Conservation (phyloP, 2,888 invertebrate species). For the Lochmaea crataegi region DNA sequence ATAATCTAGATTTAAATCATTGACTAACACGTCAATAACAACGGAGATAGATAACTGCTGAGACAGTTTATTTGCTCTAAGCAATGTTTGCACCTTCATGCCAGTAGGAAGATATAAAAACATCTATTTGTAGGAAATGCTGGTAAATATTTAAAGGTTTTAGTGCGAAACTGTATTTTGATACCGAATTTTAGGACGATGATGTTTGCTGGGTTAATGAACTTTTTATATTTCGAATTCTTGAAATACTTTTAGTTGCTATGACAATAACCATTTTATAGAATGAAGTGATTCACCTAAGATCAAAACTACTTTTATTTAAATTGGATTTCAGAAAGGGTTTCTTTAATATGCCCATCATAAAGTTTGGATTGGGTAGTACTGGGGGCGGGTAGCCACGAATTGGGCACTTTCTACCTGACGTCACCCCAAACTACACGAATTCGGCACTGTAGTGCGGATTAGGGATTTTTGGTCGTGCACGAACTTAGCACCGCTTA, state of each 20-base stretch:
- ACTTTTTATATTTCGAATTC: slow-evolving; percentile 8
- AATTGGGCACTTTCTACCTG: no score
- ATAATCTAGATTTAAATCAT: slow-evolving; percentile 8
- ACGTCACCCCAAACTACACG: no score
- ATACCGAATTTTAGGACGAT: neutral
- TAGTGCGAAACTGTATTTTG: slow-evolving; percentile 13
- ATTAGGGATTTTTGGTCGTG: no score
- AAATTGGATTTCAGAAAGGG: no score
- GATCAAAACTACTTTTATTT: no score
- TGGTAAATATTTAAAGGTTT: slow-evolving; percentile 9
- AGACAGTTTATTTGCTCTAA: slow-evolving; percentile 22
- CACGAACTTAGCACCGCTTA: no score
- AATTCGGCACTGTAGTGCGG: no score
- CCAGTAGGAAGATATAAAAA: neutral
- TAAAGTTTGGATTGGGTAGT: no score
- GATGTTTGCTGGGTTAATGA: slow-evolving; percentile 8
- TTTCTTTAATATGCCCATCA: no score
- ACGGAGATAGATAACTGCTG: slow-evolving; percentile 10
- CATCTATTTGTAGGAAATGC: slow-evolving; percentile 5
- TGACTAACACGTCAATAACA: slow-evolving; percentile 18
- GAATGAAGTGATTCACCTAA: no score
- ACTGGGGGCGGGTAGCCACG: no score
- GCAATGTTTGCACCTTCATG: slow-evolving; percentile 6
- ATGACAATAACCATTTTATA: neutral
- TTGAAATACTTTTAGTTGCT: neutral